phyloP scores from a whole-genome alignment of 1,140 invertebrate species.

The Sycobia sp. region DNA sequence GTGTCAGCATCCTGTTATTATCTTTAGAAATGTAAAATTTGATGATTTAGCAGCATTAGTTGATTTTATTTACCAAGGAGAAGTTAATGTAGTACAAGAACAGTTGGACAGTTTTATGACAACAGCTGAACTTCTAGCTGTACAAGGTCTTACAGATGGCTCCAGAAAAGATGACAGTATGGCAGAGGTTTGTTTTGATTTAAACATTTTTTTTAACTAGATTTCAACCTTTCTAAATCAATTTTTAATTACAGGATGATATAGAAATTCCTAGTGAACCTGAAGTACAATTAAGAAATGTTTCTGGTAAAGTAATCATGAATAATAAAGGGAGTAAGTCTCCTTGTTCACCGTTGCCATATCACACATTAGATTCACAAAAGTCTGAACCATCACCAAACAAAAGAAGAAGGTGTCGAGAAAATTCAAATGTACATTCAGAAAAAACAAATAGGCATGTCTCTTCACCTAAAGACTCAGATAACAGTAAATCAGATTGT shows the following conservation, averaged over 20 bases:
- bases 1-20: conserved; percentile 84
- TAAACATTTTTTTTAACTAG: not conserved
- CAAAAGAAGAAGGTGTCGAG: conserved; percentile 58
- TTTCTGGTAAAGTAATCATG: conserved; percentile 50
- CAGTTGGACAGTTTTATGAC: conserved; percentile 68
- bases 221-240: conserved; percentile 5
- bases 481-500: conserved; percentile 48
- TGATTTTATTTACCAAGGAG: conserved; percentile 81
- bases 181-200: conserved; percentile 47
- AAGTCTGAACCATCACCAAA: conserved; percentile 50
- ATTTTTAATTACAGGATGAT: conserved; percentile 50
- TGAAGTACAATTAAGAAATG: conserved; percentile 59
- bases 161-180: conserved; percentile 58
- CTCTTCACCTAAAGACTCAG: conserved; percentile 50
- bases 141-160: conserved; percentile 68
- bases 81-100: conserved; percentile 72
- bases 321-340: conserved; percentile 56
- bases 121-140: conserved; percentile 69
- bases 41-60: conserved; percentile 81
- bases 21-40: conserved; percentile 82
- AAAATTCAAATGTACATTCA: conserved; percentile 48
- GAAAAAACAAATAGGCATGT: conserved; percentile 48
- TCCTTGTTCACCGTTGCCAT: conserved; percentile 52
- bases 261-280: conserved; percentile 60
- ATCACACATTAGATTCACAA: conserved; percentile 51